Evolutionary conservation across 2,113 vertebrate genomes (phyloP).

Genomic region (Cariama cristata): DNA sequence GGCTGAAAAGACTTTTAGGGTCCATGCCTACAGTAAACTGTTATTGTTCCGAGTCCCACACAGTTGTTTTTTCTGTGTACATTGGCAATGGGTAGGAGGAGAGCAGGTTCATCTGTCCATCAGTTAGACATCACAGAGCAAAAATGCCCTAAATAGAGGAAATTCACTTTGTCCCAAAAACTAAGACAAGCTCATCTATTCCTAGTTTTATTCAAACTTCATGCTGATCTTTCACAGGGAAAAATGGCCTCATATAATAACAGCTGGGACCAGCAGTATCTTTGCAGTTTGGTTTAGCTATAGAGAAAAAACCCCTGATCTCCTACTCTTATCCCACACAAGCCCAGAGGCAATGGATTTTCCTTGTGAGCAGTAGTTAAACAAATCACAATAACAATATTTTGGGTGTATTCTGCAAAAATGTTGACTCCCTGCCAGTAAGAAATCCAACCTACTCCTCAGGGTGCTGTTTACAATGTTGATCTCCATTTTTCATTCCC

Average conservation of each 20-base stretch:
- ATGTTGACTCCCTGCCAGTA: slow-evolving; percentile 6
- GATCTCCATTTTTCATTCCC: slow-evolving; percentile 36
- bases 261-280: neutral
- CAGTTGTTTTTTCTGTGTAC: neutral
- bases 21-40: neutral
- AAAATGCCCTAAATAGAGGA: neutral
- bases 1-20: neutral
- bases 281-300: neutral
- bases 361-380: neutral
- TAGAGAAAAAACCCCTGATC: neutral
- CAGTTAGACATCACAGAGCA: neutral
- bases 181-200: neutral
- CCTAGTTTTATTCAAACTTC: neutral
- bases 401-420: slow-evolving; percentile 33
- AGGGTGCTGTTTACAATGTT: slow-evolving; percentile 43
- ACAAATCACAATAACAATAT: slow-evolving; percentile 23
- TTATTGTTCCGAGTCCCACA: neutral
- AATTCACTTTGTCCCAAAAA: neutral
- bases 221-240: neutral
- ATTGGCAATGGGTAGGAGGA: neutral
- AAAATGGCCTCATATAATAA: neutral
- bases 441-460: slow-evolving; percentile 55
- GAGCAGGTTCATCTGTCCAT: neutral
- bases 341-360: slow-evolving; percentile 6
- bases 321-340: neutral